Conservation (phyloP, 2,797 vertebrate species). For the Lateolabrax maculatus region DNA sequence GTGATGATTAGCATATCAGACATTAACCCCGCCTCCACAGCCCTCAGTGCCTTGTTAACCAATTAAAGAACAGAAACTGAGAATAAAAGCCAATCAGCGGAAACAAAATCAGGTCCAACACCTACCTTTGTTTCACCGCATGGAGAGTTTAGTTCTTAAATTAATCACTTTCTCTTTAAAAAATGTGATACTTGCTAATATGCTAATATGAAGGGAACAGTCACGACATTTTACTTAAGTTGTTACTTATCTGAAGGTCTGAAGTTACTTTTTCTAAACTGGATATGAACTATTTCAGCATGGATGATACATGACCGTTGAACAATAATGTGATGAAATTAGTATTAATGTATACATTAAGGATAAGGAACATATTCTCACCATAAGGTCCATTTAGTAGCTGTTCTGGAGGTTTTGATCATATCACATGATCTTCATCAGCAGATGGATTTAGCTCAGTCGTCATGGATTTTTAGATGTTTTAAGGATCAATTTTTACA, state of each 20-base stretch:
- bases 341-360: neutral
- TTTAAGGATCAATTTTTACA: neutral
- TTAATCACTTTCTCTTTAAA: neutral
- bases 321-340: neutral
- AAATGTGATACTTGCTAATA: neutral
- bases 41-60: conserved; percentile 69
- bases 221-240: neutral
- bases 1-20: conserved; percentile 78
- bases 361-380: neutral
- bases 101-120: conserved; percentile 13
- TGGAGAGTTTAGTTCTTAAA: neutral
- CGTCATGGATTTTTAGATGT: neutral
- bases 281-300: neutral
- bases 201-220: neutral
- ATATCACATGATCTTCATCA: neutral
- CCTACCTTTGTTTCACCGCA: conserved; percentile 1
- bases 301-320: neutral
- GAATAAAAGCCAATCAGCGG: conserved; percentile 2
- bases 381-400: neutral
- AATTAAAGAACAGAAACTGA: conserved; percentile 56
- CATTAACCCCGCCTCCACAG: conserved; percentile 71
- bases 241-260: neutral
- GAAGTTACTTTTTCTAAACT: neutral
- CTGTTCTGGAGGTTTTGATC: neutral
- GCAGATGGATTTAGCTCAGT: neutral